phyloP scores from a whole-genome alignment of 1,140 invertebrate genomes.

The Ceratosolen solmsi region DNA sequence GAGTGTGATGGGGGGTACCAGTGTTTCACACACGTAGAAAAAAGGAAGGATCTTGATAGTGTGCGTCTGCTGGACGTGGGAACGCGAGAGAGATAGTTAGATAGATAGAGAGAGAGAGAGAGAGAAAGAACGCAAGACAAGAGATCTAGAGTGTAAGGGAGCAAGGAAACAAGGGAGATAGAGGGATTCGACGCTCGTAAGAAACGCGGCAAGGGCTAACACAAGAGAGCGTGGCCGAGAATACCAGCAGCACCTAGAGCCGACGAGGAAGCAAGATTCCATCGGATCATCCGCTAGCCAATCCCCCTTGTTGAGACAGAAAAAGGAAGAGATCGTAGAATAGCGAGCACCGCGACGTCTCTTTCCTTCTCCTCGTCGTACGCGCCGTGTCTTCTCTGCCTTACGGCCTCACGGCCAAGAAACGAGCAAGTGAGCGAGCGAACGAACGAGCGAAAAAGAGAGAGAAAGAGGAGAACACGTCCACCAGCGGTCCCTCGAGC shows the following conservation, averaged over 20 bases:
- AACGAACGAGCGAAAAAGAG: not conserved
- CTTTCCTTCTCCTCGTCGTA: not conserved
- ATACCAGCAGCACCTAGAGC: not conserved
- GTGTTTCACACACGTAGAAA: not conserved
- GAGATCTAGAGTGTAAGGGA: no score
- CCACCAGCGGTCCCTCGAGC: not conserved
- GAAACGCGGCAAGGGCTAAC: not conserved
- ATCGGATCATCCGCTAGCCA: not conserved
- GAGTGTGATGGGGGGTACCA: not conserved
- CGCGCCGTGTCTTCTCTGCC: no score
- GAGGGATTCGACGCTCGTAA: not conserved
- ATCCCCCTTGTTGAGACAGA: not conserved
- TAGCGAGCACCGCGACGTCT: not conserved
- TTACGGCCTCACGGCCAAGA: not conserved
- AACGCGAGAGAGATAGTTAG: not conserved
- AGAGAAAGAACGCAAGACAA: not conserved
- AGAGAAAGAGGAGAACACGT: not conserved
- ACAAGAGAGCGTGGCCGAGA: not conserved
- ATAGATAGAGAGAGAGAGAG: not conserved
- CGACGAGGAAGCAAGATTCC: not conserved
- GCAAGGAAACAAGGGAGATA: no score
- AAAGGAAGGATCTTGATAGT: not conserved
- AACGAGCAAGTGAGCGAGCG: not conserved
- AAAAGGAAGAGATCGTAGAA: no score
- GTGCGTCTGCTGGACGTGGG: not conserved